phyloP scores from a whole-genome alignment of 2,797 vertebrate genomes.

The Chaenodraco wilsoni region DNA sequence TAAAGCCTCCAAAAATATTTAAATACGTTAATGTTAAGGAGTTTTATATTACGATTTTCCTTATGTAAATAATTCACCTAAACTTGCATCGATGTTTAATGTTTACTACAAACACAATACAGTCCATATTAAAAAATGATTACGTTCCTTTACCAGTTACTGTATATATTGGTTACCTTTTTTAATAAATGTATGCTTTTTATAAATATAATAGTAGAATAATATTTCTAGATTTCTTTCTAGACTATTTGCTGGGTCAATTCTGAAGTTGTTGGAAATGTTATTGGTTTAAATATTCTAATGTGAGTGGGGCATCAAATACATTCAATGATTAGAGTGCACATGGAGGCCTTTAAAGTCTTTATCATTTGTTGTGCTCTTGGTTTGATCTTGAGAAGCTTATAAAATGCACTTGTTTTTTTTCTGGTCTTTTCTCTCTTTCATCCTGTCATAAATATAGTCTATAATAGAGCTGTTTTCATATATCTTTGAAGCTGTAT shows the following conservation, averaged over 20 bases:
- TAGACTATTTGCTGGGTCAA: not conserved
- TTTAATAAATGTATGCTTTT: not conserved
- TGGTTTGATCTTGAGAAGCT: slow-evolving; percentile 25
- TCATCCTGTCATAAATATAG: slow-evolving; percentile 28
- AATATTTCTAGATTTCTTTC: not conserved
- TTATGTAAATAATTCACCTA: slow-evolving; percentile 13
- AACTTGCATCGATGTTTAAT: not conserved
- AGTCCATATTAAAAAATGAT: not conserved
- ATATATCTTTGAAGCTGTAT: slow-evolving; percentile 14
- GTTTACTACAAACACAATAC: not conserved
- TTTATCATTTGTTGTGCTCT: slow-evolving; percentile 24
- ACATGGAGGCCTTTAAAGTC: slow-evolving; percentile 26
- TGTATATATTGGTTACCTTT: not conserved
- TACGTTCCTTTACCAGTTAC: not conserved
- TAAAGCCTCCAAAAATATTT: not conserved
- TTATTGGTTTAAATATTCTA: slow-evolving; percentile 17
- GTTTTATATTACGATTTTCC: not conserved
- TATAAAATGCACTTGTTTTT: slow-evolving; percentile 30
- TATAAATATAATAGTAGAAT: not conserved
- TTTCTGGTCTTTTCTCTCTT: slow-evolving; percentile 16
- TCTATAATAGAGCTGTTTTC: slow-evolving; percentile 8
- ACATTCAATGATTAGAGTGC: slow-evolving; percentile 17
- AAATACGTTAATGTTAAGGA: not conserved
- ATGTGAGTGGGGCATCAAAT: slow-evolving; percentile 7
- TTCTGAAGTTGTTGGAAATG: slow-evolving; percentile 20